Percentiles rank a stretch among this genome's conserved stretches.
Conservation (phyloP, 1,140 invertebrate genomes). For the Lordiphosa mommai region DNA sequence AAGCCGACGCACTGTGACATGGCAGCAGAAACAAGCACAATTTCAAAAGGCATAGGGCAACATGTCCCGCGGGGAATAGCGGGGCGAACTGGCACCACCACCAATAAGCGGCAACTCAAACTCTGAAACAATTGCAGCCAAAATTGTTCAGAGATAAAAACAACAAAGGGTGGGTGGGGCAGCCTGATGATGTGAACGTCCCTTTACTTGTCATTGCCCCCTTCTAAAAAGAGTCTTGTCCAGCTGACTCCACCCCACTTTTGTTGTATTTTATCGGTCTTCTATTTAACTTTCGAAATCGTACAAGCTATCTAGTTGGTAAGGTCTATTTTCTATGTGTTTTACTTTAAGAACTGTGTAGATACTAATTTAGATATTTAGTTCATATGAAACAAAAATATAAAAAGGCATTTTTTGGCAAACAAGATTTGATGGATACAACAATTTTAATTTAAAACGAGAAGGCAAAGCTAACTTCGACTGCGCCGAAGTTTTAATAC, state of each 20-base stretch:
- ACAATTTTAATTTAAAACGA: too few relatives aligned
- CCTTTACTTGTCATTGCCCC: slow-evolving; percentile 16
- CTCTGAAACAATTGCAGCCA: slow-evolving; percentile 48
- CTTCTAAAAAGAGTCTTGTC: slow-evolving; percentile 1
- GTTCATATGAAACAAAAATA: too few relatives aligned
- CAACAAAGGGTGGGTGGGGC: slow-evolving; percentile 2
- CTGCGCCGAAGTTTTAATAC: too few relatives aligned
- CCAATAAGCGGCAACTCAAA: slow-evolving; percentile 3
- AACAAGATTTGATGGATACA: too few relatives aligned
- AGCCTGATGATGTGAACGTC: slow-evolving; percentile 9
- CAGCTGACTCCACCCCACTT: neutral
- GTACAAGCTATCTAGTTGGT: neutral
- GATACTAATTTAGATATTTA: too few relatives aligned
- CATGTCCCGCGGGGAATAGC: slow-evolving; percentile 48
- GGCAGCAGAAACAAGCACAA: slow-evolving; percentile 26
- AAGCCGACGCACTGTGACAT: slow-evolving; percentile 5
- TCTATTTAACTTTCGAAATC: slow-evolving; percentile 10
- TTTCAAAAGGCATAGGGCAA: slow-evolving; percentile 35
- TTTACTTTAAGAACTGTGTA: too few relatives aligned
- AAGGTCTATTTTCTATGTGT: too few relatives aligned
- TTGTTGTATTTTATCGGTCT: slow-evolving; percentile 14
- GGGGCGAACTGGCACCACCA: slow-evolving; percentile 3
- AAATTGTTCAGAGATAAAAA: slow-evolving; percentile 53
- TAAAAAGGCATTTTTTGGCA: too few relatives aligned
- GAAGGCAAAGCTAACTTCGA: too few relatives aligned